phyloP scores from a whole-genome alignment of 2,888 invertebrate genomes.

The Busseola fusca region DNA sequence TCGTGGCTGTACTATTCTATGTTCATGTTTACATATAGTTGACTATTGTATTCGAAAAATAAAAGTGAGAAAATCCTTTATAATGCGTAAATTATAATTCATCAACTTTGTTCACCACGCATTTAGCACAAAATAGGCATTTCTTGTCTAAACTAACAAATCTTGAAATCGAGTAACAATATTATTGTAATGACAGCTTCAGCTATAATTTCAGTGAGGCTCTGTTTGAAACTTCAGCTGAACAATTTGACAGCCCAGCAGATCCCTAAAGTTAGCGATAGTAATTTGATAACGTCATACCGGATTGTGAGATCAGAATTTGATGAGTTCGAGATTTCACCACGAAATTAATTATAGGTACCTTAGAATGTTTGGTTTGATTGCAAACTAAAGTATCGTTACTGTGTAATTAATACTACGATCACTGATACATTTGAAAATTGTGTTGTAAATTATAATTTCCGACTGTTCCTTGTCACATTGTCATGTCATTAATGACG shows the following conservation, averaged over 20 bases:
- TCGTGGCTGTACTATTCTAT: neutral
- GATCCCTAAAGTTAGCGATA: slow-evolving; percentile 30
- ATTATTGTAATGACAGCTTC: slow-evolving; percentile 11
- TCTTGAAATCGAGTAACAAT: slow-evolving; percentile 9
- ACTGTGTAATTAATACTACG: neutral
- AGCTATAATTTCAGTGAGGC: slow-evolving; percentile 3
- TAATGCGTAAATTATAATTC: neutral
- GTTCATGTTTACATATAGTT: neutral
- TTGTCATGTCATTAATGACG: too few relatives aligned
- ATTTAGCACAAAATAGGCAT: neutral
- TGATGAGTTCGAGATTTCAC: slow-evolving; percentile 5
- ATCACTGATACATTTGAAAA: neutral
- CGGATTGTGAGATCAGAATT: slow-evolving; percentile 18
- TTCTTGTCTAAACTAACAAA: slow-evolving; percentile 4
- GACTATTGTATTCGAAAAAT: neutral
- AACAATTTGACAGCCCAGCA: slow-evolving; percentile 25
- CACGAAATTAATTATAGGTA: neutral
- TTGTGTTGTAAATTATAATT: neutral
- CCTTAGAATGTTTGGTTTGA: neutral
- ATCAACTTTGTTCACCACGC: neutral
- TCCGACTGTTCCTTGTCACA: neutral
- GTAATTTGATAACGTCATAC: slow-evolving; percentile 31
- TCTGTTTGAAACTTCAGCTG: slow-evolving; percentile 23
- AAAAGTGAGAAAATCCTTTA: too few relatives aligned
- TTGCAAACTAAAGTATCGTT: neutral